A percentile compares a stretch with the other conserved stretches of the same genome.
These are phyloP conservation scores for Leiothrix lutea DNA, from an alignment of 2,113 vertebrate species.

Conservation along the genomic window DNA sequence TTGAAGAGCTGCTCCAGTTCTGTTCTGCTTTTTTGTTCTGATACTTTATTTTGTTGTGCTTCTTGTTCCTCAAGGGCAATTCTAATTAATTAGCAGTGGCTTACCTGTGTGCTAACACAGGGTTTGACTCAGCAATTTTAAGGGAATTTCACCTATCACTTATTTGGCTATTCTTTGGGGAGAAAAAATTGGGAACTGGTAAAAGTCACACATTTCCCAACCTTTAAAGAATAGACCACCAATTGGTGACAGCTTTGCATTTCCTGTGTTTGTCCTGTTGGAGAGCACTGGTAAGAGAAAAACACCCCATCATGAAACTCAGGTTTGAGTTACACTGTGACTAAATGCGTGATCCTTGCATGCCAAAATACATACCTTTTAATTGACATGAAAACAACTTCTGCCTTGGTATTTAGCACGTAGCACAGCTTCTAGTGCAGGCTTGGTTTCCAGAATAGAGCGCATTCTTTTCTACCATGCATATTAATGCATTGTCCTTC, in stretches of 20 bases:
- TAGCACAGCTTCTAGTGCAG: background rate
- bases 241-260: background rate
- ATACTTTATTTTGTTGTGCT: background rate
- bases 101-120: background rate
- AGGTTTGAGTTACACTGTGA: background rate
- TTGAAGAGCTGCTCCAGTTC: background rate
- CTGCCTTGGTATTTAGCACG: slow-evolving; percentile 8
- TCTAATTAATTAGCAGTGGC: background rate
- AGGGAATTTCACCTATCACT: background rate
- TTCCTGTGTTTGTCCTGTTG: background rate
- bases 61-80: background rate
- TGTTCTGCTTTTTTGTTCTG: background rate
- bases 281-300: background rate
- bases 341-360: background rate
- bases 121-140: background rate
- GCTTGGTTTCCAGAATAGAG: slow-evolving; percentile 43
- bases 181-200: background rate
- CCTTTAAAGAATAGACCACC: background rate
- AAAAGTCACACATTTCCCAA: background rate
- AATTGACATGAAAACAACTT: slow-evolving; percentile 7
- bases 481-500: slow-evolving; percentile 56
- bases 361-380: slow-evolving; percentile 12
- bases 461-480: slow-evolving; percentile 42
- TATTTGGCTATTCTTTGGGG: background rate
- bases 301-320: background rate